phyloP scores from a whole-genome alignment of 2,888 invertebrate genomes.

The Bellardia bayeri region DNA sequence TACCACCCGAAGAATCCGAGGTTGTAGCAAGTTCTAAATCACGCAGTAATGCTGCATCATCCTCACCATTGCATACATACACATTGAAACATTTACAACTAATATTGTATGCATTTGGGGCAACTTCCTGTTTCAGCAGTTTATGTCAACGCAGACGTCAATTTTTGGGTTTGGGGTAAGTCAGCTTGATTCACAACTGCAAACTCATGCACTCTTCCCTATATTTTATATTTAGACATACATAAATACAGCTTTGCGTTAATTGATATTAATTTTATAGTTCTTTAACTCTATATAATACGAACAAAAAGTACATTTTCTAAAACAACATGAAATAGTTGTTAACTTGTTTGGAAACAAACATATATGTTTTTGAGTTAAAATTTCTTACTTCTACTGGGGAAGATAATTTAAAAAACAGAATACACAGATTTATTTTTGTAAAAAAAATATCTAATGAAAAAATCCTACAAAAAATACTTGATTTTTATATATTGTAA shows the following conservation, averaged over 20 bases:
- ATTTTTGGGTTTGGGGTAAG: constrained; percentile 78
- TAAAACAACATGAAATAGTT: neutral
- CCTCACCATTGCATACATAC: constrained; percentile 73
- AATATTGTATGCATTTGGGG: constrained; percentile 73
- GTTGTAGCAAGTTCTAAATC: constrained; percentile 84
- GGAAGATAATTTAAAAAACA: constrained; percentile 33
- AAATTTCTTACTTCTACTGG: neutral
- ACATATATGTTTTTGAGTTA: neutral
- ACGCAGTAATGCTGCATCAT: constrained; percentile 80
- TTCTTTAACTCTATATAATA: neutral
- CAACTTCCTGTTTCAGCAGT: constrained; percentile 74
- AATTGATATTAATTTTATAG: constrained; percentile 47
- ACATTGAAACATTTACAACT: constrained; percentile 61
- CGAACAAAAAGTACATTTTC: neutral
- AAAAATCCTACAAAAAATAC: constrained; percentile 33
- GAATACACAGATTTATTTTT: constrained; percentile 60
- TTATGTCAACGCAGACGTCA: constrained; percentile 76
- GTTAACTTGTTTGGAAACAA: constrained; percentile 22
- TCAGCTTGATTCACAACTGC: constrained; percentile 20
- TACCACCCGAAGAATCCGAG: constrained; percentile 84
- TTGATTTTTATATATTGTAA: constrained; percentile 48
- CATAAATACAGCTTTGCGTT: constrained; percentile 44
- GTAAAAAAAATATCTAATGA: constrained; percentile 41
- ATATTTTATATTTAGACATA: neutral
- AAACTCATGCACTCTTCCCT: neutral